A percentile compares a stretch with the other conserved stretches of the same genome.
Evolutionary conservation across 2,888 invertebrate genomes (phyloP).

Genomic region (Hemaris fuciformis): DNA sequence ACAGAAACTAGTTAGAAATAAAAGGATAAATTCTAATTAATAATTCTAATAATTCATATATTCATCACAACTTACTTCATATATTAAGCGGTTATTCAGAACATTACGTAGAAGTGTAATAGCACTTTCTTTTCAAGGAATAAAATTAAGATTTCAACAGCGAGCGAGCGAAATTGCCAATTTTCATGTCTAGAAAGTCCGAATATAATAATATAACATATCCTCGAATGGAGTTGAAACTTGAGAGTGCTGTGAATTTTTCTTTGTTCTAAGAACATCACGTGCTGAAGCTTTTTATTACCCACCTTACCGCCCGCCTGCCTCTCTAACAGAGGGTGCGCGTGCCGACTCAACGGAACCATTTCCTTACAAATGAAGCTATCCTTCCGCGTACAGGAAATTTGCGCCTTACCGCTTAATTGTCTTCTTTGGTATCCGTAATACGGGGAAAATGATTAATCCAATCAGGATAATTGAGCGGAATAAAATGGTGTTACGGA

Average conservation of each 20-base stretch:
- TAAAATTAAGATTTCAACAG: neutral
- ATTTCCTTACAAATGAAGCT: slow-evolving; percentile 60
- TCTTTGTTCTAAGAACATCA: slow-evolving; percentile 64
- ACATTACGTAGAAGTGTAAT: neutral
- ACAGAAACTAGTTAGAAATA: too few species aligned
- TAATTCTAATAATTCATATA: too few species aligned
- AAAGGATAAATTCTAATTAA: neutral
- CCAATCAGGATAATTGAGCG: neutral
- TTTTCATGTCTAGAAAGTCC: slow-evolving; percentile 18
- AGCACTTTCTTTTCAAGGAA: neutral
- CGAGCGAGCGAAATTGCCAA: slow-evolving; percentile 3
- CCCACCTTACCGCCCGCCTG: slow-evolving; percentile 35
- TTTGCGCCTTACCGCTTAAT: slow-evolving; percentile 21
- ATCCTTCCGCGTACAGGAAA: slow-evolving; percentile 38
- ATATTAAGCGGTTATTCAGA: neutral
- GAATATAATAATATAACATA: slow-evolving; percentile 31
- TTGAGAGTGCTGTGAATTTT: slow-evolving; percentile 50
- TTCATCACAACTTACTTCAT: neutral
- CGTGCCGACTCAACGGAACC: slow-evolving; percentile 36
- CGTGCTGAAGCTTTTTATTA: slow-evolving; percentile 73
- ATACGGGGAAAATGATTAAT: neutral
- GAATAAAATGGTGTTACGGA: neutral
- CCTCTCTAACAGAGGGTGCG: slow-evolving; percentile 28
- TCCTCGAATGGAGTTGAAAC: slow-evolving; percentile 39
- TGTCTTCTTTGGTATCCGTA: neutral